Evolutionary conservation across 2,113 vertebrate genomes (phyloP), one percentile per base, ranked within the genome.

Genomic region (Mixornis gularis): DNA sequence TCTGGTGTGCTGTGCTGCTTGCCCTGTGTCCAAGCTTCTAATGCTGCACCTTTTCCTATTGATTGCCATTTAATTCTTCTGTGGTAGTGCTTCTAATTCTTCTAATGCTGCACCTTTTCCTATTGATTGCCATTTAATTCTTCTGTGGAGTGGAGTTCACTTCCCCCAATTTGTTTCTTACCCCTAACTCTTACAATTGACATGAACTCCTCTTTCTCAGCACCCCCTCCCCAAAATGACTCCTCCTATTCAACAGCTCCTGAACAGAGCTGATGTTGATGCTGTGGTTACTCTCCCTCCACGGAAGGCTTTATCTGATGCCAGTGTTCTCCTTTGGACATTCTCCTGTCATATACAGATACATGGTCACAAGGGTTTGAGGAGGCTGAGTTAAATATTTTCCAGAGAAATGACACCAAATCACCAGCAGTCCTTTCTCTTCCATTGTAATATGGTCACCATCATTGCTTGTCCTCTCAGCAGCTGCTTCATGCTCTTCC

Each of bases 371-470:
- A 4, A 12, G 4, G 15, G 13, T 93, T 38, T 91, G 43, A 78
- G 69, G 65, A 91, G 32, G 20, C 36, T 66, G 32, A 76, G 16
- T 27, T 63, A 92, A 77, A 80, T 38, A 16, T 48, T 60, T 66
- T 26, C 49, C 18, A 58, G 73, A 56, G 30, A 72, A 62, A 53
- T 16, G 26, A 13, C 18, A 72, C 7, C 3, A 15, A 49, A 68
- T 40, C 30, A 70, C 29, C 20, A 13, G 12, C 25, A 41, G 3
- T n/a, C 8, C 25, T 88, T 79, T 44, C 32, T 82, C 5, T 63
- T 82, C n/a, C 11, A 34, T 3, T 46, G 5, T 1, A 0, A 3
- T 20, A 16, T 12, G 59, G 5, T 53, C 7, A 25, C 1, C 1
- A 15, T 17, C 70, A 34, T 32, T 68, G 17, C 25, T 49, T 51